Evolutionary conservation across 2,888 invertebrate species (phyloP).

Genomic region (Scaptomyza tumidula): DNA sequence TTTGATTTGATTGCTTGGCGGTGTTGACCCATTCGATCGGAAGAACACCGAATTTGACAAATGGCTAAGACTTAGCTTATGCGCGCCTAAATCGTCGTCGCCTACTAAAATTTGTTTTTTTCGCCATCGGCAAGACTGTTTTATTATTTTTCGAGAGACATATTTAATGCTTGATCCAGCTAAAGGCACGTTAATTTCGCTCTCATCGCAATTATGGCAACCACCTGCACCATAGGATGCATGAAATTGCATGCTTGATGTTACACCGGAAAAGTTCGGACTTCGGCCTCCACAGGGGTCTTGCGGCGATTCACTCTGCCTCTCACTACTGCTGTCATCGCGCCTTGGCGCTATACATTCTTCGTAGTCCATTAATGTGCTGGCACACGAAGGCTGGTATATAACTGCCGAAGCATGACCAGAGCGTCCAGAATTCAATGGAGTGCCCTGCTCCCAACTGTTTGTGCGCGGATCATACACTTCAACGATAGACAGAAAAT

Average conservation of each 20-base stretch:
- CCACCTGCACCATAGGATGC: slow-evolving; percentile 70
- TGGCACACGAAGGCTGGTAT: slow-evolving; percentile 88
- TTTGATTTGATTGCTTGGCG: slow-evolving; percentile 11
- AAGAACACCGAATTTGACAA: background rate
- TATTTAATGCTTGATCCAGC: background rate
- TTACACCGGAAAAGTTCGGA: slow-evolving; percentile 37
- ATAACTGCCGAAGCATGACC: slow-evolving; percentile 97
- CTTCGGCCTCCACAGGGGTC: slow-evolving; percentile 44
- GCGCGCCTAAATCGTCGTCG: background rate
- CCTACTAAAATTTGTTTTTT: slow-evolving; percentile 1
- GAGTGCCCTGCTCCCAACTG: slow-evolving; percentile 90
- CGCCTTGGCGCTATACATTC: slow-evolving; percentile 62
- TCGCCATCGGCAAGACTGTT: background rate
- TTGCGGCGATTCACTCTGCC: slow-evolving; percentile 17
- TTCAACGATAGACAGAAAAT: slow-evolving; percentile 94
- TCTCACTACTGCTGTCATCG: slow-evolving; percentile 44
- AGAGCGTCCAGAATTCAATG: slow-evolving; percentile 93
- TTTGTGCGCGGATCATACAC: slow-evolving; percentile 92
- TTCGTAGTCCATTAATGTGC: slow-evolving; percentile 82
- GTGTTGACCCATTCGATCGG: background rate
- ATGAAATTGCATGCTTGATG: slow-evolving; percentile 66
- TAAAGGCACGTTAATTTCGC: background rate
- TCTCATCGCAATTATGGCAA: slow-evolving; percentile 73
- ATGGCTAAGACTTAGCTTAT: background rate
- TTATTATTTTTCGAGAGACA: slow-evolving; percentile 13